Evolutionary conservation across 2,888 invertebrate species (phyloP), one percentile per base, ranked within the genome.

Genomic region (Tetragonisca angustula): DNA sequence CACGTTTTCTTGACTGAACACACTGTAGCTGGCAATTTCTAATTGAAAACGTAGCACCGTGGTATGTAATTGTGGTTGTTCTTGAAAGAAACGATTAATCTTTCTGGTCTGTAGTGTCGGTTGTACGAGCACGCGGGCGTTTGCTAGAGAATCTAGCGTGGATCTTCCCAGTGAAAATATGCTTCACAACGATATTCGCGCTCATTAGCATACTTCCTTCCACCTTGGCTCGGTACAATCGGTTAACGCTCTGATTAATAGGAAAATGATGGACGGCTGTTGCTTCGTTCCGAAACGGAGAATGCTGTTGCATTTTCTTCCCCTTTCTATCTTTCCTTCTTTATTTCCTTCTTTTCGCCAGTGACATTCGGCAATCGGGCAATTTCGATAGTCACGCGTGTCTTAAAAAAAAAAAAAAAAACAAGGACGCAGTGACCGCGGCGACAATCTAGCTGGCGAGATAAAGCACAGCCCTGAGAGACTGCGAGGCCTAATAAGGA

Each of bases 231-330:
- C 52, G 75, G 75, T 59, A 77, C 74, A 79, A 64, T 43, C 65
- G 54, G 86, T 82, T 86, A 86, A 86, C 86, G 86, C 86, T 83
- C 86, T 86, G 76, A 86, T 86, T 86, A 86, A 79, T 83, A 65
- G 65, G 79, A 86, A 86, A 86, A 86, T 85, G 59, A 65, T 59
- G n/a, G 54, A 78, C 85, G 69, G 59, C 75, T 75, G 69, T 78
- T 81, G 74, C 73, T 52, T 36, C 74, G 78, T 43, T 75, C 65
- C 74, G 52, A 71, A 81, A 67, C 73, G 32, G n/a, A 15, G n/a
- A 11, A n/a, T n/a, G 56, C 56, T 56, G 11, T 61, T 24, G 50
- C 4, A 0, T 36, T n/a, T 24, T 19, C 13, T n/a, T 15, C 0
- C 6, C 17, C 15, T 61, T 17, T 62, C n/a, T 21, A 1, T 27